Conservation (phyloP, 2,113 vertebrate genomes). For the Albula goreensis region DNA sequence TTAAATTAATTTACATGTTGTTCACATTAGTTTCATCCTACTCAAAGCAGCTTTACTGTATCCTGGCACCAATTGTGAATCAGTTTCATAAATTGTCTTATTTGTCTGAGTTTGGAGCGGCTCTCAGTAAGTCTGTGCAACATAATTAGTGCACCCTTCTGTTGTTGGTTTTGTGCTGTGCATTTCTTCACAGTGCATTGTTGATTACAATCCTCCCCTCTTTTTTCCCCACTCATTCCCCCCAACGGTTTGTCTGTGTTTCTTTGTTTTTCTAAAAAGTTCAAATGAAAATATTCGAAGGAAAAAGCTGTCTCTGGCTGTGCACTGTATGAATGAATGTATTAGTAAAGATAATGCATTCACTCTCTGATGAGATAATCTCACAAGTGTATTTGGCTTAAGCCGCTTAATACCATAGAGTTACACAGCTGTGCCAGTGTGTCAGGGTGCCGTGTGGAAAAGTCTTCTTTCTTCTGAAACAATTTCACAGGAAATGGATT, state of each 20-base stretch:
- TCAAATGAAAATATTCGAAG: constrained; percentile 2
- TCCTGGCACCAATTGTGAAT: no score
- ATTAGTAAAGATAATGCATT: neutral
- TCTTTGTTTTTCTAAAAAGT: neutral
- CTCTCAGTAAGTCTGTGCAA: no score
- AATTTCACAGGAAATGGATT: neutral
- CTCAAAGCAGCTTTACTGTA: no score
- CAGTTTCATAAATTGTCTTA: no score
- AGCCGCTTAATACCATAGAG: neutral
- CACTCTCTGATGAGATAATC: neutral
- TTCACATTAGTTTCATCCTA: no score
- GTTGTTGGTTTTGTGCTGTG: no score
- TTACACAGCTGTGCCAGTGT: neutral
- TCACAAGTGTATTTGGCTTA: neutral
- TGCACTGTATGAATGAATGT: neutral
- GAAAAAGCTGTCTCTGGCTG: neutral
- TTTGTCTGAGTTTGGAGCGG: no score
- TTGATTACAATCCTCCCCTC: no score
- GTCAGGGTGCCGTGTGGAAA: neutral
- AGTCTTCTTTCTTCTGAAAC: neutral
- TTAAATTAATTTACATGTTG: no score
- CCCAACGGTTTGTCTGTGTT: neutral
- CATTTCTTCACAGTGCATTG: no score
- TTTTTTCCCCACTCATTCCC: no score
- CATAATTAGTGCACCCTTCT: no score